phyloP scores from a whole-genome alignment of 2,113 vertebrate genomes.

The Pomatostomus ruficeps region DNA sequence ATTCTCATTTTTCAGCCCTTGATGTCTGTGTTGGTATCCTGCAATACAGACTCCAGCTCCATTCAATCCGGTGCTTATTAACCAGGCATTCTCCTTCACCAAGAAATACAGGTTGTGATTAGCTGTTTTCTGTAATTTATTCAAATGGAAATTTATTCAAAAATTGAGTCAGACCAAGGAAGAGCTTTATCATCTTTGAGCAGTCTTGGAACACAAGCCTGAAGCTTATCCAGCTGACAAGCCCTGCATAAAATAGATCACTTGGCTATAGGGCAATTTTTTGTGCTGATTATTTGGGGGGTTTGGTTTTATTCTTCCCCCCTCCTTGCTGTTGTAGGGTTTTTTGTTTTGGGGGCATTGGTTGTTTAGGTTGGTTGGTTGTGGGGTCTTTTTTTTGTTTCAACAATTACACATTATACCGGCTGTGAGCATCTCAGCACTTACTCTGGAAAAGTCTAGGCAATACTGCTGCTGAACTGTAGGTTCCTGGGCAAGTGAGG shows the following conservation, averaged over 20 bases:
- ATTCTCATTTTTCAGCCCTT: not conserved
- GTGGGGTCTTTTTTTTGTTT: not conserved
- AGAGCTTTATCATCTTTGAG: not conserved
- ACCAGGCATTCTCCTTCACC: not conserved
- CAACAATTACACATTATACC: not conserved
- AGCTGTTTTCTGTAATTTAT: not conserved
- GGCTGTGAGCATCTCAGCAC: not conserved
- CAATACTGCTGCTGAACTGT: not conserved
- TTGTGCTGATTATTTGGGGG: too few relatives aligned
- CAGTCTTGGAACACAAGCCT: constrained; percentile 19
- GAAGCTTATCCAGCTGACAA: not conserved
- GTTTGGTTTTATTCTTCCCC: rapidly evolving
- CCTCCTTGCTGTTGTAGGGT: not conserved
- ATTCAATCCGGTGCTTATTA: not conserved
- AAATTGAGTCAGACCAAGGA: constrained; percentile 7
- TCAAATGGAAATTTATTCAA: not conserved
- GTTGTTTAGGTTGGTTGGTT: not conserved
- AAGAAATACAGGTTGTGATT: not conserved
- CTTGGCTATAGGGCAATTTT: not conserved
- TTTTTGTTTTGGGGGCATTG: not conserved
- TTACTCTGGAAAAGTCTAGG: not conserved
- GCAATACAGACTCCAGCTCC: not conserved
- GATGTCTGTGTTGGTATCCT: not conserved
- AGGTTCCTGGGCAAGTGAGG: not conserved
- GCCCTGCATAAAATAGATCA: not conserved